A percentile compares a stretch with the other conserved stretches of the same genome.
Evolutionary conservation across 1,140 invertebrate species (phyloP).

Genomic region (Psilanteris sp.): DNA sequence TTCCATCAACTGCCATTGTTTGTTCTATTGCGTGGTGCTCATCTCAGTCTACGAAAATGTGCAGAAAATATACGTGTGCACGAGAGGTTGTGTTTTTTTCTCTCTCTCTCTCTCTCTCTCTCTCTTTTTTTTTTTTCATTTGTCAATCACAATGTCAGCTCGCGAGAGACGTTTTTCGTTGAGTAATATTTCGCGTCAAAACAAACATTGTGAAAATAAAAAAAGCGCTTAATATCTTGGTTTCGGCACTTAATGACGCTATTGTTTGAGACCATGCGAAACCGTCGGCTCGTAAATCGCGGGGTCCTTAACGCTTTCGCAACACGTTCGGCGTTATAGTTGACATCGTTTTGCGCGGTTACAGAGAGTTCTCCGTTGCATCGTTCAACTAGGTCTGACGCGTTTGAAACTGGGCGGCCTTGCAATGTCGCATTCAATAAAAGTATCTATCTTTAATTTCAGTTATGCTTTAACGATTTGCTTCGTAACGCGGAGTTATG

Average conservation of each 20-base stretch:
- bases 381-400: constrained; percentile 4
- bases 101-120: too few relatives aligned
- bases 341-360: constrained; percentile 40
- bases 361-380: constrained; percentile 11
- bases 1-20: too few relatives aligned
- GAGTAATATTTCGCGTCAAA: constrained; percentile 29
- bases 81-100: too few relatives aligned
- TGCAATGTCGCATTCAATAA: constrained; percentile 58
- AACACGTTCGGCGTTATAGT: constrained; percentile 33
- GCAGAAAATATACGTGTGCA: too few relatives aligned
- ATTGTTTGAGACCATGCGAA: constrained; percentile 10
- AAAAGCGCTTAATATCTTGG: constrained; percentile 1
- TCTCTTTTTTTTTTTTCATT: background rate
- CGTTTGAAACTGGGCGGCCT: constrained; percentile 45
- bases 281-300: constrained; percentile 12
- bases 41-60: too few relatives aligned
- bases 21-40: too few relatives aligned
- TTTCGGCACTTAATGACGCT: constrained; percentile 20
- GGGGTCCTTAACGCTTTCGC: constrained; percentile 28
- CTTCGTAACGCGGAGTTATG: constrained; percentile 31
- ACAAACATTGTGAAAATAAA: constrained; percentile 5
- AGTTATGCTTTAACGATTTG: constrained; percentile 44
- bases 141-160: constrained; percentile 2
- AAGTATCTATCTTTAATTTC: constrained; percentile 46
- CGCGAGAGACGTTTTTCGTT: constrained; percentile 7